phyloP scores from a whole-genome alignment of 2,888 invertebrate genomes.

The Epinotia demarniana region DNA sequence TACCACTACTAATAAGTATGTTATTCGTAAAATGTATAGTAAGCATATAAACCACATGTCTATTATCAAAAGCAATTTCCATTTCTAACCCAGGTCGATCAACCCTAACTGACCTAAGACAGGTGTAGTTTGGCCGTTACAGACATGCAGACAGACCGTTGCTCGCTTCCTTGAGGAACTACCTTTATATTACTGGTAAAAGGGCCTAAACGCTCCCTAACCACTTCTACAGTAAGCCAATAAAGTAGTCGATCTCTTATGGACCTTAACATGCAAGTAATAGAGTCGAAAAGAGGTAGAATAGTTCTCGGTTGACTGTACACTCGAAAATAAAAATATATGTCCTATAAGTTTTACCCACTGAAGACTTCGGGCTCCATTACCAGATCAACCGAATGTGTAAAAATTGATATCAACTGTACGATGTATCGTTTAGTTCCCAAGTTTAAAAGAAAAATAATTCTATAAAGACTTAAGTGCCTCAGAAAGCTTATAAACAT shows the following conservation, averaged over 20 bases:
- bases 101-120: slow-evolving; percentile 40
- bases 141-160: slow-evolving; percentile 25
- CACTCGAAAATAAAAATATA: too few relatives aligned
- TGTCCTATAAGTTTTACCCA: too few relatives aligned
- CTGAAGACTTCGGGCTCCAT: too few relatives aligned
- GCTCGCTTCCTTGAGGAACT: slow-evolving; percentile 22
- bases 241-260: too few relatives aligned
- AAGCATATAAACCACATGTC: background rate
- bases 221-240: background rate
- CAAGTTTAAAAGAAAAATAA: background rate
- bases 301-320: too few relatives aligned
- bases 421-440: too few relatives aligned
- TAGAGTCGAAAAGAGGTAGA: too few relatives aligned
- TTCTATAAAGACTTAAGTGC: background rate
- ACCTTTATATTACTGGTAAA: background rate
- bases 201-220: background rate
- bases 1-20: too few relatives aligned
- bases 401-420: too few relatives aligned
- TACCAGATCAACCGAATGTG: too few relatives aligned
- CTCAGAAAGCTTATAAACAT: background rate
- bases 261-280: too few relatives aligned
- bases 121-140: slow-evolving; percentile 39
- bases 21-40: too few relatives aligned
- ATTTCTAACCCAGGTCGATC: slow-evolving; percentile 37
- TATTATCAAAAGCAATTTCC: slow-evolving; percentile 6